A percentile compares a stretch with the other conserved stretches of the same genome.
phyloP scores from a whole-genome alignment of 2,888 invertebrate genomes.

The Oxyteleia sp. region DNA sequence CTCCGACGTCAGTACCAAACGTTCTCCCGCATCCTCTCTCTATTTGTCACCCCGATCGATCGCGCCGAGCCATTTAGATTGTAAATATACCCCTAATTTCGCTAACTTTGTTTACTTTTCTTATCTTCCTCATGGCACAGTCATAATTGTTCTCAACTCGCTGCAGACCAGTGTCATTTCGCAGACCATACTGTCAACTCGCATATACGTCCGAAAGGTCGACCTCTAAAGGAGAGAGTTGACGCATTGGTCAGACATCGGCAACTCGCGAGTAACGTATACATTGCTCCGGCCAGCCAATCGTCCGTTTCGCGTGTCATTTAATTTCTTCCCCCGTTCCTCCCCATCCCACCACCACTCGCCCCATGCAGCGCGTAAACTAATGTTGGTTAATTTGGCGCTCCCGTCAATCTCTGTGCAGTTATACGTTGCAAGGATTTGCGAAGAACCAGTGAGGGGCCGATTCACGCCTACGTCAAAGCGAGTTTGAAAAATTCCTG shows the following conservation, averaged over 20 bases:
- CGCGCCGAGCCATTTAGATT: slow-evolving; percentile 50
- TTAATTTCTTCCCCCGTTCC: slow-evolving; percentile 2
- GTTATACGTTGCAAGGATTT: slow-evolving; percentile 94
- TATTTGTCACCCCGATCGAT: slow-evolving; percentile 54
- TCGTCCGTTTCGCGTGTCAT: slow-evolving; percentile 39
- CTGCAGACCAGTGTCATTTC: no score
- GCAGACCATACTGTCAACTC: no score
- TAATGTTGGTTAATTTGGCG: slow-evolving; percentile 44
- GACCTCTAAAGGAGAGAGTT: slow-evolving; percentile 77
- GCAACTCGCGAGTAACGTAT: slow-evolving; percentile 76
- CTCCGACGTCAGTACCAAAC: not conserved
- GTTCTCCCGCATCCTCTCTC: slow-evolving; percentile 1
- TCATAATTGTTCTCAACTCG: no score
- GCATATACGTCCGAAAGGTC: slow-evolving; percentile 39
- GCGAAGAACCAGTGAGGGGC: slow-evolving; percentile 90
- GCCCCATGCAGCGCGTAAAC: not conserved
- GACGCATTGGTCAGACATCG: slow-evolving; percentile 81
- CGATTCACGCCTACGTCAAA: slow-evolving; percentile 94
- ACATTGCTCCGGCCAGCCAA: slow-evolving; percentile 74
- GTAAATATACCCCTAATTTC: slow-evolving; percentile 25
- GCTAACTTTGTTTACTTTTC: slow-evolving; percentile 60
- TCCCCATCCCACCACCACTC: not conserved
- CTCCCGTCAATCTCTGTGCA: slow-evolving; percentile 84
- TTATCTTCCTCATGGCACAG: no score
- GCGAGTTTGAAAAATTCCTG: slow-evolving; percentile 88